Percentiles rank a stretch among this genome's conserved stretches.
phyloP scores from a whole-genome alignment of 2,888 invertebrate species.

The Thumatha senex region DNA sequence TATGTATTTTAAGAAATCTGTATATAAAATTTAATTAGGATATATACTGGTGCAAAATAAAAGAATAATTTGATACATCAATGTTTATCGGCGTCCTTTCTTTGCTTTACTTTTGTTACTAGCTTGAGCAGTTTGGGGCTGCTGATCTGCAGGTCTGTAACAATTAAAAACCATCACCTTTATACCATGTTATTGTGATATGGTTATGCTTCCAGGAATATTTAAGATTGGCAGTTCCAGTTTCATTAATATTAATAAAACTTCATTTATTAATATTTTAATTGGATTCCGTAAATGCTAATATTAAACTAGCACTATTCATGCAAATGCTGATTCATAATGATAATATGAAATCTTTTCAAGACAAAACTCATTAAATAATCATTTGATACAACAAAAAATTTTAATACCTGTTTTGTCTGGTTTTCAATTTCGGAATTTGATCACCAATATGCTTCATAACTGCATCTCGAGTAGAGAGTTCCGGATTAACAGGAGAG shows the following conservation, averaged over 20 bases:
- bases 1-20: slow-evolving; percentile 2
- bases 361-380: too few relatives aligned
- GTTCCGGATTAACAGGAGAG: slow-evolving; percentile 86
- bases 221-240: too few relatives aligned
- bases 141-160: slow-evolving; percentile 75
- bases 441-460: slow-evolving; percentile 90
- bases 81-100: slow-evolving; percentile 72
- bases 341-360: too few relatives aligned
- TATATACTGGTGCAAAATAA: slow-evolving; percentile 34
- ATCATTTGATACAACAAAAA: not conserved
- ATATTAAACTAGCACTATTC: too few relatives aligned
- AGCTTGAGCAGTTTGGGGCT: slow-evolving; percentile 65
- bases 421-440: slow-evolving; percentile 95
- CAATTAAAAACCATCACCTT: slow-evolving; percentile 20
- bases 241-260: too few relatives aligned
- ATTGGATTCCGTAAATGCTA: too few relatives aligned
- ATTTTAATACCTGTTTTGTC: slow-evolving; percentile 81
- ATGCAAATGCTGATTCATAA: too few relatives aligned
- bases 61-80: slow-evolving; percentile 19
- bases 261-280: too few relatives aligned
- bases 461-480: slow-evolving; percentile 89
- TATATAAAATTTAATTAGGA: slow-evolving; percentile 13
- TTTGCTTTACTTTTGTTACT: slow-evolving; percentile 73
- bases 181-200: too few relatives aligned
- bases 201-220: too few relatives aligned